These are phyloP conservation scores for Hycleus phaleratus DNA, from an alignment of 1,140 invertebrate species.

Conservation along the genomic window DNA sequence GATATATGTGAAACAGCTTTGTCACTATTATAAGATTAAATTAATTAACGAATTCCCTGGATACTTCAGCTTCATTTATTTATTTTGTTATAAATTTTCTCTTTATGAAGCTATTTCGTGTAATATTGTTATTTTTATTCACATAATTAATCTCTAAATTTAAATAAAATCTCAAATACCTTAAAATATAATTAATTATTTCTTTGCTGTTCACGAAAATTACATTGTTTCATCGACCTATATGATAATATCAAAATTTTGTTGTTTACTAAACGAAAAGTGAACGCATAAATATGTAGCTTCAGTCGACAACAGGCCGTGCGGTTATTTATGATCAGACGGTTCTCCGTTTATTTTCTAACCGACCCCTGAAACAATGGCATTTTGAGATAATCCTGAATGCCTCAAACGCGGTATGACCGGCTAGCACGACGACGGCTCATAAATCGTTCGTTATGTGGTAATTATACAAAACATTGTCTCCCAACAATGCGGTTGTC, in stretches of 20 bases:
- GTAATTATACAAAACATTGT: constrained; percentile 32
- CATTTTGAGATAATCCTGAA: constrained; percentile 15
- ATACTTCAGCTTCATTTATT: too few species aligned
- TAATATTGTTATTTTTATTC: too few species aligned
- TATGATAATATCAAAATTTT: background rate
- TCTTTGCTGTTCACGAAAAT: background rate
- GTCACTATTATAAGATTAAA: too few species aligned
- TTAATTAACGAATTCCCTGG: too few species aligned
- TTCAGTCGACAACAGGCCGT: constrained; percentile 12
- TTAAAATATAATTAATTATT: background rate
- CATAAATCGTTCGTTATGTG: constrained; percentile 29
- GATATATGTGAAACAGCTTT: too few species aligned
- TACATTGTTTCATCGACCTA: background rate
- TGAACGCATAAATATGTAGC: constrained; percentile 12
- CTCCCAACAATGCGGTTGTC: constrained; percentile 22
- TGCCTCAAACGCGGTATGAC: constrained; percentile 16
- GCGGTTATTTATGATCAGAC: constrained; percentile 12
- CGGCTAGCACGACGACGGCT: constrained; percentile 7
- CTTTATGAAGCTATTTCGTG: too few species aligned
- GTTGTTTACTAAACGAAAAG: background rate
- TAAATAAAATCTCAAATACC: too few species aligned
- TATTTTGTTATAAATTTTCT: too few species aligned
- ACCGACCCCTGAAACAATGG: constrained; percentile 15
- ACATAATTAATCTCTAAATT: too few species aligned
- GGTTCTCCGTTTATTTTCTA: constrained; percentile 10